A percentile compares a stretch with the other conserved stretches of the same genome.
Conservation (phyloP, 2,888 invertebrate species). For the Tortricodes alternella region DNA sequence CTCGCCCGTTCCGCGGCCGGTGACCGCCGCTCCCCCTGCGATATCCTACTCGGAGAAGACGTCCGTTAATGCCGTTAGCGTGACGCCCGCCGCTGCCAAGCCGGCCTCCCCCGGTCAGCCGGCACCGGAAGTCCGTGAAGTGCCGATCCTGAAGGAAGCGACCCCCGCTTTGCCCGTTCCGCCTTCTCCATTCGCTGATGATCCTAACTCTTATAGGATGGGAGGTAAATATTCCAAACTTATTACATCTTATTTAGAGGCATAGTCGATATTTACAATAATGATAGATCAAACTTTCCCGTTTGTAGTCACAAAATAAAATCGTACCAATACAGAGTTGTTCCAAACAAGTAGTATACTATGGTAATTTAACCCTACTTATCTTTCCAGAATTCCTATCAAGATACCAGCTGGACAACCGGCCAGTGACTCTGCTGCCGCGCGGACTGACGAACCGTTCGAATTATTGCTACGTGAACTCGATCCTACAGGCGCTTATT, state of each 20-base stretch:
- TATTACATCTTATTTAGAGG: too few species aligned
- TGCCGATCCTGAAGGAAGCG: conserved; percentile 52
- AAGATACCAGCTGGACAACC: conserved; percentile 89
- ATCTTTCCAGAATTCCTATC: conserved; percentile 89
- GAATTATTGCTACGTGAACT: conserved; percentile 98
- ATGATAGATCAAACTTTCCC: too few species aligned
- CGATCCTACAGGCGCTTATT: conserved; percentile 95
- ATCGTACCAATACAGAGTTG: too few species aligned
- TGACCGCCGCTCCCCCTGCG: conserved; percentile 40
- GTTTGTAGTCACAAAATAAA: too few species aligned
- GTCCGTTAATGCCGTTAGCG: conserved; percentile 61
- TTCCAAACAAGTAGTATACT: too few species aligned
- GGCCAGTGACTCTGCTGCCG: conserved; percentile 91
- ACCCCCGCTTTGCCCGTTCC: conserved; percentile 65
- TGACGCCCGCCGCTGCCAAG: conserved; percentile 37
- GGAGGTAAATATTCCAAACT: conserved; percentile 83
- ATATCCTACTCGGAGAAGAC: conserved; percentile 68
- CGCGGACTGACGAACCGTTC: conserved; percentile 96
- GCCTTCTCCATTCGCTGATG: conserved; percentile 81
- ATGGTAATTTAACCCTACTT: too few species aligned
- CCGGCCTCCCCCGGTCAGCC: conserved; percentile 40
- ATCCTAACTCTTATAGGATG: conserved; percentile 87
- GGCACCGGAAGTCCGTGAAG: conserved; percentile 45
- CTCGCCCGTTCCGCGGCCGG: conserved; percentile 44
- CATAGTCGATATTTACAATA: too few species aligned